Evolutionary conservation across 2,888 invertebrate genomes (phyloP).

Genomic region (Phyto melanocephala): DNA sequence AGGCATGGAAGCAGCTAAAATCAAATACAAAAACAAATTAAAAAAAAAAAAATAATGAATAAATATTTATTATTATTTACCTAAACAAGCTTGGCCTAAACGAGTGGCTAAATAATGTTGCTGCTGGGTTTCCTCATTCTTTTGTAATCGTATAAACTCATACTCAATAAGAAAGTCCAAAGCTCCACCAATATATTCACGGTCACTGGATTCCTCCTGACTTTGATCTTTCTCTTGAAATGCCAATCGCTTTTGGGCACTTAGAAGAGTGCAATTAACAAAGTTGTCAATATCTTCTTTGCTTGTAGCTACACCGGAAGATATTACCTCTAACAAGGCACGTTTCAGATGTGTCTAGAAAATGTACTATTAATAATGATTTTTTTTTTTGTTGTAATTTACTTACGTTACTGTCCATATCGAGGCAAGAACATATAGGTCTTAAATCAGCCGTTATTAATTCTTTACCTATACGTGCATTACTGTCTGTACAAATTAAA

Average conservation of each 20-base stretch:
- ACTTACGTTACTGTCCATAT: constrained; percentile 81
- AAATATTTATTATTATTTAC: constrained; percentile 55
- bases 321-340: constrained; percentile 89
- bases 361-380: background rate
- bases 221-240: constrained; percentile 16
- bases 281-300: constrained; percentile 87
- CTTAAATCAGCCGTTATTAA: constrained; percentile 85
- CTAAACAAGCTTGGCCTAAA: constrained; percentile 93
- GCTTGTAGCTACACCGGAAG: constrained; percentile 89
- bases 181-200: constrained; percentile 80
- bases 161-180: constrained; percentile 87
- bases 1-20: constrained; percentile 89
- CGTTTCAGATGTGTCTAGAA: constrained; percentile 83
- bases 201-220: constrained; percentile 24
- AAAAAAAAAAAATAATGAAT: background rate
- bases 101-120: constrained; percentile 87
- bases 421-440: constrained; percentile 90
- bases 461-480: constrained; percentile 84
- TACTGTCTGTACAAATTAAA: constrained; percentile 89
- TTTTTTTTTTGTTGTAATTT: background rate
- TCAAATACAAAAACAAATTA: background rate
- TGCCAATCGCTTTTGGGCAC: constrained; percentile 69
- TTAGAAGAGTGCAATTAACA: constrained; percentile 87
- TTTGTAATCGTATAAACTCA: constrained; percentile 88
- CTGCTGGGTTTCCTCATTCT: constrained; percentile 78